These are phyloP conservation scores for Halictus quadricinctus DNA, from an alignment of 2,888 invertebrate genomes.

Conservation along the genomic window DNA sequence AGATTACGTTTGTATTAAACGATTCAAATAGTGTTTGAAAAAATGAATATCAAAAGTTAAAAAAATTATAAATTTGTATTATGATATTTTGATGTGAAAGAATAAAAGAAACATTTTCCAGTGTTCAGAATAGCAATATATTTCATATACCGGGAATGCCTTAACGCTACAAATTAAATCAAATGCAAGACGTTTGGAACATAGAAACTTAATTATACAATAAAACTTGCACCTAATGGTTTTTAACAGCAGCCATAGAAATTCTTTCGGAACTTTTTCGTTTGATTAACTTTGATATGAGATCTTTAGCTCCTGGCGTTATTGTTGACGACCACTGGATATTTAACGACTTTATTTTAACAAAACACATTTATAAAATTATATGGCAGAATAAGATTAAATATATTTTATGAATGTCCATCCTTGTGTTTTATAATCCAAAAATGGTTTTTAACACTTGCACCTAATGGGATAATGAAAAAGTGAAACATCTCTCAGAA, in stretches of 20 bases:
- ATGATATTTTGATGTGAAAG: neutral
- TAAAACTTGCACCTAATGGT: slow-evolving; percentile 40
- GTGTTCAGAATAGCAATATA: neutral
- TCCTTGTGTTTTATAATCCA: slow-evolving; percentile 64
- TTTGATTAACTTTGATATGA: slow-evolving; percentile 86
- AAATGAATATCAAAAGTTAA: neutral
- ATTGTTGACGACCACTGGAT: slow-evolving; percentile 87
- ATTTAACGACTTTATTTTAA: slow-evolving; percentile 86
- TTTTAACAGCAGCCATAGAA: slow-evolving; percentile 64
- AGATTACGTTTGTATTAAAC: neutral
- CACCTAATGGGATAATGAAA: neutral
- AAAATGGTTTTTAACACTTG: slow-evolving; percentile 65
- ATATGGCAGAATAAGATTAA: neutral
- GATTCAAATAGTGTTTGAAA: neutral
- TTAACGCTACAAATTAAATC: neutral
- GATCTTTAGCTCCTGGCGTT: slow-evolving; percentile 88
- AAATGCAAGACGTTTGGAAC: neutral
- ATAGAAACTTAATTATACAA: neutral
- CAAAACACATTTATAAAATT: slow-evolving; percentile 57
- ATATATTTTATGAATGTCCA: neutral
- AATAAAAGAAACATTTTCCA: neutral
- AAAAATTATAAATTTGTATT: neutral
- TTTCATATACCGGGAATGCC: neutral
- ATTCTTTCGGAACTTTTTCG: slow-evolving; percentile 62
- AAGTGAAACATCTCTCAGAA: neutral